These are phyloP conservation scores for Metacarcinus magister DNA, from an alignment of 2,888 invertebrate species.

Conservation along the genomic window DNA sequence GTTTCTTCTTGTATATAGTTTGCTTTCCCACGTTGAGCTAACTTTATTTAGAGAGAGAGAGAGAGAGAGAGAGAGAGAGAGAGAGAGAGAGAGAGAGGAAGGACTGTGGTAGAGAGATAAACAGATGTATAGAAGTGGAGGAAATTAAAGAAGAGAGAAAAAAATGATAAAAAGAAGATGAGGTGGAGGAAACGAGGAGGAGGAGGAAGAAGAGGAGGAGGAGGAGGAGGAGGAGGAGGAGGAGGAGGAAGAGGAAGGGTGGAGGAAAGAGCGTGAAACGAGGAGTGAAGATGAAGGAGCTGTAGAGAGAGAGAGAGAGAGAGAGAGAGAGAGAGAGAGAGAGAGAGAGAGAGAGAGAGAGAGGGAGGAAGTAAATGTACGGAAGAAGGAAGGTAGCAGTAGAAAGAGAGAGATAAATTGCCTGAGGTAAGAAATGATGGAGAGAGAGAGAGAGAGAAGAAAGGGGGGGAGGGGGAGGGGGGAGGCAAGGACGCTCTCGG, in stretches of 20 bases:
- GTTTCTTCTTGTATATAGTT: neutral
- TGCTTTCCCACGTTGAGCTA: conserved; percentile 17
- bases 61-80: conserved; percentile 58
- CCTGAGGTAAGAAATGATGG: neutral
- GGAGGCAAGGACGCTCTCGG: neutral
- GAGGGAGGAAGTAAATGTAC: neutral
- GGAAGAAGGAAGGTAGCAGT: too few species aligned
- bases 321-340: neutral
- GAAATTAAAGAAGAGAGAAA: too few species aligned
- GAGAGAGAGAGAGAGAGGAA: conserved; percentile 53
- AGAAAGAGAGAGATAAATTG: neutral
- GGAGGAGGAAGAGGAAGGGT: too few species aligned
- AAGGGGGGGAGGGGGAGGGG: neutral
- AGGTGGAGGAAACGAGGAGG: too few species aligned
- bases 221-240: too few species aligned
- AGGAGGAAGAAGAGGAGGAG: too few species aligned
- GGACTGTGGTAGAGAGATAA: neutral
- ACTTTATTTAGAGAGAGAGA: neutral
- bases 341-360: neutral
- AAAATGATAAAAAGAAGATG: too few species aligned
- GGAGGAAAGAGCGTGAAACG: too few species aligned
- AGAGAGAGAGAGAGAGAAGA: neutral
- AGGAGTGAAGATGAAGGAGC: neutral
- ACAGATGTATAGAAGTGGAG: too few species aligned
- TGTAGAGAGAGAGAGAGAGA: neutral